Evolutionary conservation across 2,797 vertebrate species (phyloP).

Genomic region (Paramormyrops hopkinsi): DNA sequence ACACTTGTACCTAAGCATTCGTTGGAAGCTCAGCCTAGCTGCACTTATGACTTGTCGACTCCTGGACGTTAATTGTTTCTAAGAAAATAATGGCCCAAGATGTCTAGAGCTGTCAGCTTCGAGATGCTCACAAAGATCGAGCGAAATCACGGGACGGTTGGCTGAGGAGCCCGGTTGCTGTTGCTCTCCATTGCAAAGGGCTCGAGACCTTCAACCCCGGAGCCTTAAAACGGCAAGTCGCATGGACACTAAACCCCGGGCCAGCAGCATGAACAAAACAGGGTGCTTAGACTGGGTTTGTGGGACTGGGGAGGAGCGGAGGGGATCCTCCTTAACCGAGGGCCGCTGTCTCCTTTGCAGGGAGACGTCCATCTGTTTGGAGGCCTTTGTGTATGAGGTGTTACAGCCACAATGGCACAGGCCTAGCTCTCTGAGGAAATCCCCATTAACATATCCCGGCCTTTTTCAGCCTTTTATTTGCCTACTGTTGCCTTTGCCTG

Average conservation of each 20-base stretch:
- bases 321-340: constrained; percentile 59
- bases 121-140: not conserved
- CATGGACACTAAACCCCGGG: not conserved
- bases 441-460: constrained; percentile 83
- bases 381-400: constrained; percentile 80
- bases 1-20: not conserved
- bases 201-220: not conserved
- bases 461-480: constrained; percentile 58
- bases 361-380: constrained; percentile 90
- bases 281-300: not conserved
- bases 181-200: not conserved
- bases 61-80: not conserved
- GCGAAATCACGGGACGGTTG: not conserved
- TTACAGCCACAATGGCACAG: constrained; percentile 70
- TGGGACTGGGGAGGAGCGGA: constrained; percentile 57
- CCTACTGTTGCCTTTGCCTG: constrained; percentile 69
- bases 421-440: constrained; percentile 67
- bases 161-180: not conserved
- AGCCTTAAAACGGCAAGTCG: not conserved
- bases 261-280: not conserved
- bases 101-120: not conserved
- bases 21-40: not conserved
- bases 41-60: not conserved
- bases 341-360: constrained; percentile 55
- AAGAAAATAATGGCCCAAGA: not conserved